A percentile compares a stretch with the other conserved stretches of the same genome.
Evolutionary conservation across 2,888 invertebrate genomes (phyloP).

Genomic region (Calliopum simillimum): DNA sequence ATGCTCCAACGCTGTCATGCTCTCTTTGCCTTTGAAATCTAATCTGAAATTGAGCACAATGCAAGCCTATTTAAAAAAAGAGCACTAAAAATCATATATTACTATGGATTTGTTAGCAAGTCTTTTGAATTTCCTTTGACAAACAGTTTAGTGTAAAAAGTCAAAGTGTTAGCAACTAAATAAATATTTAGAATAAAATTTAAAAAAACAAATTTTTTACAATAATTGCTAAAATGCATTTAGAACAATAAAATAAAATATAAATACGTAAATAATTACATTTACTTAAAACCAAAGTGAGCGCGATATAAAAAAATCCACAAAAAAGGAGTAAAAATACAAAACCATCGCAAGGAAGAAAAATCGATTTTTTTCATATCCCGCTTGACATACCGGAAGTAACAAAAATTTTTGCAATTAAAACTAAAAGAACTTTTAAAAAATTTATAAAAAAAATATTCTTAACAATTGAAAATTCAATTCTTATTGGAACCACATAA

Average conservation of each 20-base stretch:
- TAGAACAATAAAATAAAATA: neutral
- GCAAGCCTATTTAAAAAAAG: no score
- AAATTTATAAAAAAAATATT: neutral
- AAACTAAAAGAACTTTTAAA: neutral
- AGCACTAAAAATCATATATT: no score
- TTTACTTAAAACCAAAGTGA: neutral
- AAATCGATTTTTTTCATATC: constrained; percentile 32
- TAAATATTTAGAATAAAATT: neutral
- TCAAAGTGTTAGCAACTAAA: constrained; percentile 6
- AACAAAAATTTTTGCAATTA: constrained; percentile 3
- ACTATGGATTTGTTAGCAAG: neutral
- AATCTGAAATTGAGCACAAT: no score
- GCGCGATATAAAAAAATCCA: neutral
- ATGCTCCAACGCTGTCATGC: no score
- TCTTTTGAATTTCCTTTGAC: neutral
- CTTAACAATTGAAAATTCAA: neutral
- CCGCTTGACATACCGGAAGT: neutral
- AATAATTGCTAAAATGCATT: neutral
- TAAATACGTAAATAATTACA: neutral
- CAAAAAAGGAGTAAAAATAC: neutral
- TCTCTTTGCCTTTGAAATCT: no score
- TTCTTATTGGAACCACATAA: neutral
- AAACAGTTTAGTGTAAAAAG: constrained; percentile 21
- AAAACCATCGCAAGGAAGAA: neutral
- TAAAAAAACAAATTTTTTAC: neutral